These are phyloP conservation scores for Hypocryptadius cinnamomeus DNA, from an alignment of 2,113 vertebrate species.

Conservation along the genomic window DNA sequence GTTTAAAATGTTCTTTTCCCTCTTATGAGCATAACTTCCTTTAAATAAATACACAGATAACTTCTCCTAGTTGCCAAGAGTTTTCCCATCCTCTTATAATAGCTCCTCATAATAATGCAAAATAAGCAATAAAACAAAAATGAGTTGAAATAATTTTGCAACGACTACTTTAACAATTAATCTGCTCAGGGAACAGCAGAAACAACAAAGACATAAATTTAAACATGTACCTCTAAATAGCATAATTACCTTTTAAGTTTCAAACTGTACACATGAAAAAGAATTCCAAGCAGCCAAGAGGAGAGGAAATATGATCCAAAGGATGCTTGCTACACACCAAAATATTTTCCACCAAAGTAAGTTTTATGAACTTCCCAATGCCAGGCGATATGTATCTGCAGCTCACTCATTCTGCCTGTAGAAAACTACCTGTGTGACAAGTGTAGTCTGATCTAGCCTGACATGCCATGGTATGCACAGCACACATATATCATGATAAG, in stretches of 20 bases:
- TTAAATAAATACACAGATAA: neutral
- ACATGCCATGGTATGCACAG: slow-evolving; percentile 1
- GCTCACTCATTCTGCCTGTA: slow-evolving; percentile 39
- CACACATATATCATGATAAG: slow-evolving; percentile 31
- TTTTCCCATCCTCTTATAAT: neutral
- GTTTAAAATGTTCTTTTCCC: neutral
- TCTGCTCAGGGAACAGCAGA: neutral
- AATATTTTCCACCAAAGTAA: slow-evolving; percentile 44
- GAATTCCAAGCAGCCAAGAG: neutral
- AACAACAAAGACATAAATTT: neutral
- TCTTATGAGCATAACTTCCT: neutral
- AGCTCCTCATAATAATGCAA: neutral
- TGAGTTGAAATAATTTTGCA: neutral
- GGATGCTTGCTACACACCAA: neutral
- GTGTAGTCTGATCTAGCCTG: slow-evolving; percentile 48
- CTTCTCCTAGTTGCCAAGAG: neutral
- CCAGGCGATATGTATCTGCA: slow-evolving; percentile 10
- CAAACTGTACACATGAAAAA: neutral
- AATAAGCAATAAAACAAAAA: slow-evolving; percentile 22
- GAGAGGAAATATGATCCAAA: neutral
- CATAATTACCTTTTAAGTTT: neutral
- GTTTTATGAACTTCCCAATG: slow-evolving; percentile 42
- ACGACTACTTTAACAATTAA: neutral
- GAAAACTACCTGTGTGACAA: no score
- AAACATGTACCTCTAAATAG: neutral